These are phyloP conservation scores for Thymelicus lineola DNA, from an alignment of 2,888 invertebrate species.

Conservation along the genomic window DNA sequence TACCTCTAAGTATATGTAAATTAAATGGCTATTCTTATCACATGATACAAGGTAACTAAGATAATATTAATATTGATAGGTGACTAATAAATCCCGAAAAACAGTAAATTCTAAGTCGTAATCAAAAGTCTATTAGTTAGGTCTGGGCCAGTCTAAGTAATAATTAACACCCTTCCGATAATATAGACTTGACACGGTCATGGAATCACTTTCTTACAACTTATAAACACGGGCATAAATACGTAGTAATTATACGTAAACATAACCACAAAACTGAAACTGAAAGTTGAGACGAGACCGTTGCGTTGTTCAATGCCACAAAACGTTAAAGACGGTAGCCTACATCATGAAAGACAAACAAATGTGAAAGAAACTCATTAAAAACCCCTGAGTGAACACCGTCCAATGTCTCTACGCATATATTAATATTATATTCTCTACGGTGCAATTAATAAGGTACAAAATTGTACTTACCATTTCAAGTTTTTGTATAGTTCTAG, in stretches of 20 bases:
- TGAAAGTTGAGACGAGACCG: neutral
- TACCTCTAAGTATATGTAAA: neutral
- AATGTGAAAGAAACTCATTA: constrained; percentile 38
- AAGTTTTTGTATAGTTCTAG: constrained; percentile 43
- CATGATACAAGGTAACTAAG: neutral
- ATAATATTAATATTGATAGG: neutral
- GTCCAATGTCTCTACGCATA: neutral
- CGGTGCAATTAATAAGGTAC: constrained; percentile 17
- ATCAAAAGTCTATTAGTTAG: too few species aligned
- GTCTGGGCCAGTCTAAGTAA: too few species aligned
- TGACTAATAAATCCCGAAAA: too few species aligned
- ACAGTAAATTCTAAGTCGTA: too few species aligned
- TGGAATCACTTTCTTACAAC: too few species aligned
- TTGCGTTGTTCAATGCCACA: constrained; percentile 28
- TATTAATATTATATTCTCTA: too few species aligned
- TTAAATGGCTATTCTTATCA: neutral
- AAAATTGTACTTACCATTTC: constrained; percentile 63
- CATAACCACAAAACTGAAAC: constrained; percentile 24
- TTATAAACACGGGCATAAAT: too few species aligned
- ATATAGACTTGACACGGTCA: too few species aligned
- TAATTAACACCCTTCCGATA: too few species aligned
- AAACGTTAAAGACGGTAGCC: constrained; percentile 13
- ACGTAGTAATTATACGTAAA: neutral
- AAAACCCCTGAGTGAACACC: neutral
- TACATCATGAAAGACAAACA: constrained; percentile 39